Evolutionary conservation across 30 jellyfish, hydroid and myxozoan genomes (phyloP).

Genomic region (Nemopilema nomurai): DNA sequence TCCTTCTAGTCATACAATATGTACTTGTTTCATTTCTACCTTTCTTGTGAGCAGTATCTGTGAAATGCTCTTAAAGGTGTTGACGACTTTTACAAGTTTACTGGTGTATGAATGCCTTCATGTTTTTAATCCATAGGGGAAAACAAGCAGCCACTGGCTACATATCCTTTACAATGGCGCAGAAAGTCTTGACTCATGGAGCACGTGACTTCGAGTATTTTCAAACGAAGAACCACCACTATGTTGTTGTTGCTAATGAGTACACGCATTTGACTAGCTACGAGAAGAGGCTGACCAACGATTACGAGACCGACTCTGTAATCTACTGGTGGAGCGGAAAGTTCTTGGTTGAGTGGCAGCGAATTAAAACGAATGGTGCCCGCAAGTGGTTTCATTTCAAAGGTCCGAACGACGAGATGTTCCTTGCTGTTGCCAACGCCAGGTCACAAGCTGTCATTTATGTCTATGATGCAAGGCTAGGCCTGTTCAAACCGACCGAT

Average conservation of each 20-base stretch:
- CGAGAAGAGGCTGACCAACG: constrained; percentile 23
- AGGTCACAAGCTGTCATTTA: constrained; percentile 81
- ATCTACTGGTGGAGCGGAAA: constrained; percentile 98
- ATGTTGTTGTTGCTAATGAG: constrained; percentile 84
- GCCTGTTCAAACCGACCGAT: constrained; percentile 85
- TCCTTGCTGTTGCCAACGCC: constrained; percentile 84
- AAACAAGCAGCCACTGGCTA: background rate
- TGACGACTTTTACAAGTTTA: too few relatives aligned
- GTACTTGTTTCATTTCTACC: too few relatives aligned
- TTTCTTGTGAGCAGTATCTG: too few relatives aligned
- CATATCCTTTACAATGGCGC: constrained; percentile 63
- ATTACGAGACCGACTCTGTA: constrained; percentile 79
- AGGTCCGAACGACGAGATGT: constrained; percentile 55
- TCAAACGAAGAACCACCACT: constrained; percentile 64
- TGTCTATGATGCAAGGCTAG: constrained; percentile 68
- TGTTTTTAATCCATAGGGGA: background rate
- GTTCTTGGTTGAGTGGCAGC: constrained; percentile 92
- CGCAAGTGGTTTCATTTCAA: constrained; percentile 52
- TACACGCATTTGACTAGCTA: constrained; percentile 63
- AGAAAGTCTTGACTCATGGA: constrained; percentile 82
- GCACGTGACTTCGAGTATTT: constrained; percentile 90
- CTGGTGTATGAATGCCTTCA: too few relatives aligned
- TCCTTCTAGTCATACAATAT: too few relatives aligned
- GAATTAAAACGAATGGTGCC: constrained; percentile 92
- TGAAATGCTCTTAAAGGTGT: too few relatives aligned